Percentiles rank a stretch among this genome's conserved stretches.
phyloP scores from a whole-genome alignment of 2,797 vertebrate species.

The Orientallactaga sibirica region DNA sequence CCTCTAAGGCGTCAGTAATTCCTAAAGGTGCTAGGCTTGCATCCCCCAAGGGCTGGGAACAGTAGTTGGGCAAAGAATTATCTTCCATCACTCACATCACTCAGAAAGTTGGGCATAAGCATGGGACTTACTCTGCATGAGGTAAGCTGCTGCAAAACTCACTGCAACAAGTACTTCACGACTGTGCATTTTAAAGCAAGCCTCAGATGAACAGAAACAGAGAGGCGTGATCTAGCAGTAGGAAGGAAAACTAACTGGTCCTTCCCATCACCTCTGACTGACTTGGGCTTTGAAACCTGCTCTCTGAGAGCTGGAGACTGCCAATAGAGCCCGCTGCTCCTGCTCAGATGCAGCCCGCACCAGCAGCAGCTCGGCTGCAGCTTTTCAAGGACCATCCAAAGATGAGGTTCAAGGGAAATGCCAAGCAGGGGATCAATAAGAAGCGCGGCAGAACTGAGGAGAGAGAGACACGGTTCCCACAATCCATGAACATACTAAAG shows the following conservation, averaged over 20 bases:
- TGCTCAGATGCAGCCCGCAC: not conserved
- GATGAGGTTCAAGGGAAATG: not conserved
- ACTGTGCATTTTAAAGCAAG: not conserved
- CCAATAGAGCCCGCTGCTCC: not conserved
- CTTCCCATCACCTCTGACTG: not conserved
- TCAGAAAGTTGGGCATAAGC: not conserved
- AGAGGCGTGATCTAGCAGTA: not conserved
- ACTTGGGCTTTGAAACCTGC: constrained; percentile 17
- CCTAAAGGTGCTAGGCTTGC: not conserved
- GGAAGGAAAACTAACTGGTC: not conserved
- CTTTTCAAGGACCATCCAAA: not conserved
- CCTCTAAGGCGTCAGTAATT: not conserved
- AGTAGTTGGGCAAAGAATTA: not conserved
- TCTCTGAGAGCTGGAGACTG: not conserved
- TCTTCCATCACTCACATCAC: not conserved
- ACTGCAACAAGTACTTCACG: not conserved
- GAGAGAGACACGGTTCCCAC: not conserved
- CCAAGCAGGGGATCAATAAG: not conserved
- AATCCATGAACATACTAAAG: not conserved
- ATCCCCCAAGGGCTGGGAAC: not conserved
- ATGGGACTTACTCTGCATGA: not conserved
- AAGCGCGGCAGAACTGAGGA: not conserved
- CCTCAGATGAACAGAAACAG: not conserved
- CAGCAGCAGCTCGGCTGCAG: not conserved
- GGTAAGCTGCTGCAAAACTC: not conserved